Percentiles rank a stretch among this genome's conserved stretches.
Evolutionary conservation across 2,113 vertebrate species (phyloP).

Genomic region (Pteropus alecto): DNA sequence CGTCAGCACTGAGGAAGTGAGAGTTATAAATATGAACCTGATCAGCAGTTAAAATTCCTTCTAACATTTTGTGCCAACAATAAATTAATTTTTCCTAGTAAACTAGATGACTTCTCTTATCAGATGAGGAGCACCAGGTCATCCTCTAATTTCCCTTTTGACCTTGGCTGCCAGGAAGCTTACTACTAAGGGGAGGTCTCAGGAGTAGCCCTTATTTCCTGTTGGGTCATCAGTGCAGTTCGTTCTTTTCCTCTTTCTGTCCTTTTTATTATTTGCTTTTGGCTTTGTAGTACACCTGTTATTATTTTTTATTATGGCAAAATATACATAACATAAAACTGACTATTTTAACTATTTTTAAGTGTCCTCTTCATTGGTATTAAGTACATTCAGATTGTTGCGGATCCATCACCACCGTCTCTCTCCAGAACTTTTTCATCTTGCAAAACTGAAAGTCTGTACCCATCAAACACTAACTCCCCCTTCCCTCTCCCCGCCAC

Average conservation of each 20-base stretch:
- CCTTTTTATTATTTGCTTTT: neutral
- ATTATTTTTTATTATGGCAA: neutral
- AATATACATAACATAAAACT: neutral
- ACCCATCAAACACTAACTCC: rapidly evolving
- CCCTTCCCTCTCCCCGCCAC: too few species aligned
- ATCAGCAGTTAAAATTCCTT: neutral
- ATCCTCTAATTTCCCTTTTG: slow-evolving; percentile 52
- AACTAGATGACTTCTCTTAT: slow-evolving; percentile 62
- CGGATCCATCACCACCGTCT: rapidly evolving
- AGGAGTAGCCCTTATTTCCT: neutral
- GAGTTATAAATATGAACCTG: neutral
- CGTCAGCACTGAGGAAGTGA: neutral
- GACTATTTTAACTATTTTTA: neutral
- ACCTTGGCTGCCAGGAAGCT: slow-evolving; percentile 36
- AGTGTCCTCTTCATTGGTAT: neutral
- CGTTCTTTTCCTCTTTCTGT: neutral
- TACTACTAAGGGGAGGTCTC: neutral
- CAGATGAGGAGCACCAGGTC: neutral
- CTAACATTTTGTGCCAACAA: slow-evolving; percentile 1
- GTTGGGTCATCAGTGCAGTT: neutral
- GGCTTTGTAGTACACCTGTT: neutral
- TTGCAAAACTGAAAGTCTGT: neutral
- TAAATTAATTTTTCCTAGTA: slow-evolving; percentile 39
- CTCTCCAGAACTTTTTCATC: neutral
- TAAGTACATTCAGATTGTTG: neutral